phyloP scores from a whole-genome alignment of 2,888 invertebrate genomes.

The Pristionchus japonicus region DNA sequence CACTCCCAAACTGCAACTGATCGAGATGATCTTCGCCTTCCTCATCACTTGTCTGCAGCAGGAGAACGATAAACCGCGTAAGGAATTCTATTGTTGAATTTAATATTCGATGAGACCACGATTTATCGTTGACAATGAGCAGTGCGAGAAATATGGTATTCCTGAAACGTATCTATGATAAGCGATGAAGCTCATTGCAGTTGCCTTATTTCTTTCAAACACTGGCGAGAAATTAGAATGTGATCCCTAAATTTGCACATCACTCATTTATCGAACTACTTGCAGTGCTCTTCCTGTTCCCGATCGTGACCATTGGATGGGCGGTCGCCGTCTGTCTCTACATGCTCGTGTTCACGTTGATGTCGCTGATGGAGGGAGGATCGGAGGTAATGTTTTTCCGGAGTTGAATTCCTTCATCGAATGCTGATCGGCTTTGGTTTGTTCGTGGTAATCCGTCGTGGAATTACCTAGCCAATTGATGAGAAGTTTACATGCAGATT shows the following conservation, averaged over 20 bases:
- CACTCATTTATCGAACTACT: not conserved
- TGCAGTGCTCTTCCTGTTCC: constrained; percentile 2
- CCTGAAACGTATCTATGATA: not conserved
- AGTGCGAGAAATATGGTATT: not conserved
- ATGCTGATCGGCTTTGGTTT: too few relatives aligned
- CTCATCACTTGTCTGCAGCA: constrained; percentile 31
- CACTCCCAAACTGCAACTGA: constrained; percentile 8
- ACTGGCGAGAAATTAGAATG: too few relatives aligned
- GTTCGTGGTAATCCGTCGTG: too few relatives aligned
- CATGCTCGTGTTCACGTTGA: constrained; percentile 5
- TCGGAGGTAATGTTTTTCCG: not conserved
- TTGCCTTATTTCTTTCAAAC: not conserved
- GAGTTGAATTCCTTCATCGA: too few relatives aligned
- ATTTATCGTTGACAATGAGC: not conserved
- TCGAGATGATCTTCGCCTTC: constrained; percentile 25
- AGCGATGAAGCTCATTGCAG: too few relatives aligned
- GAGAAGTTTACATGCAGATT: too few relatives aligned
- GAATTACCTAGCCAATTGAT: too few relatives aligned
- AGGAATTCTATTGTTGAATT: not conserved
- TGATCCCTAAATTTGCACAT: too few relatives aligned
- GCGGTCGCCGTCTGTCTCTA: not conserved
- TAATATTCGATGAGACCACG: not conserved
- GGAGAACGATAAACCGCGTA: not conserved
- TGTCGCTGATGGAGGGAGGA: not conserved
- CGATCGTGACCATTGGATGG: not conserved